Evolutionary conservation across 2,888 invertebrate genomes (phyloP).

Genomic region (Tenthredo distinguenda): DNA sequence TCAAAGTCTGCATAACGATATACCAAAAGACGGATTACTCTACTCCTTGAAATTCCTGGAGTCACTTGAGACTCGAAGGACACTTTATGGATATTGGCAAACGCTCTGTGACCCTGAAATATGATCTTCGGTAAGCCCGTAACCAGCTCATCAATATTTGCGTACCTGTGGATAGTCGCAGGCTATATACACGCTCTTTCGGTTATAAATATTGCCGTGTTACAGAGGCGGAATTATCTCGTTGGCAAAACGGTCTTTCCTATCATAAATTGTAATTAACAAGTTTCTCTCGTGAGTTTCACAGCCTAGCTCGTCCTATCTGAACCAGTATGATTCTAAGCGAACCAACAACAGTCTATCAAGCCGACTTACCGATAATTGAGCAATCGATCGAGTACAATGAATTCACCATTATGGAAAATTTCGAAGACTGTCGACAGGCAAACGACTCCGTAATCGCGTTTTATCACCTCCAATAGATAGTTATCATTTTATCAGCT

Average conservation of each 20-base stretch:
- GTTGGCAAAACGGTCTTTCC: conserved; percentile 13
- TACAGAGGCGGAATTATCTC: conserved; percentile 2
- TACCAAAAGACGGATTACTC: conserved; percentile 19
- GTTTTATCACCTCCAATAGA: neutral
- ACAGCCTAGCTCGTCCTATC: neutral
- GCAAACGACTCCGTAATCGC: neutral
- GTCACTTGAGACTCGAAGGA: conserved; percentile 19
- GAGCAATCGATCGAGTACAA: neutral
- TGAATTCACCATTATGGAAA: neutral
- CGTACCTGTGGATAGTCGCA: neutral
- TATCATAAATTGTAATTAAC: conserved; percentile 15
- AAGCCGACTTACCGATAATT: neutral
- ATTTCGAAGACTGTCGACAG: neutral
- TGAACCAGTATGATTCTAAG: neutral
- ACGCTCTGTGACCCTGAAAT: conserved; percentile 11
- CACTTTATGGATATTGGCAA: conserved; percentile 44
- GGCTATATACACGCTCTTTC: neutral
- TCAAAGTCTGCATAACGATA: neutral
- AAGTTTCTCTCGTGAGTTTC: conserved; percentile 4
- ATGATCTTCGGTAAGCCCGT: conserved; percentile 10
- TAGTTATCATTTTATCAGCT: neutral
- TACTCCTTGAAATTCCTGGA: conserved; percentile 12
- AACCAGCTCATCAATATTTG: conserved; percentile 28
- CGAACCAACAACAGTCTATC: conserved; percentile 2
- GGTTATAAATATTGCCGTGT: neutral